Evolutionary conservation across 2,113 vertebrate species (phyloP).

Genomic region (Antechinus stuartii): DNA sequence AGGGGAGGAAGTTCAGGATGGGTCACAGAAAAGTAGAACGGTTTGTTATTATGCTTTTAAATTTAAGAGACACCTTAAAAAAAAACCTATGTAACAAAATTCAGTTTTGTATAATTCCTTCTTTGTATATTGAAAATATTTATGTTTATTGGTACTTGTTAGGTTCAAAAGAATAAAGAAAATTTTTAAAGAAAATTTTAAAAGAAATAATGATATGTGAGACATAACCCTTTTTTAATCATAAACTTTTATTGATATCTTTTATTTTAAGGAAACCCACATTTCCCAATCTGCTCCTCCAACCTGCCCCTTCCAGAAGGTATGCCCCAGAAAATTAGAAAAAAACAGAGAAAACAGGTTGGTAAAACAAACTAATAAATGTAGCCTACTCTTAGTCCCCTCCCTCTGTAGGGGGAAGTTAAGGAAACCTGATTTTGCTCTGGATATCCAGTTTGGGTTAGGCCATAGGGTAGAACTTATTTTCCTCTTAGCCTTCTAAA

Average conservation of each 20-base stretch:
- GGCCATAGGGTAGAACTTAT: background rate
- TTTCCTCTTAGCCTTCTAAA: background rate
- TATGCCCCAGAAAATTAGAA: background rate
- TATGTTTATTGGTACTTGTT: background rate
- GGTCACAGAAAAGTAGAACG: background rate
- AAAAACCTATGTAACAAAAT: background rate
- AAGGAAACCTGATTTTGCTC: background rate
- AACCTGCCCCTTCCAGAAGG: background rate
- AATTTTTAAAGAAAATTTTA: background rate
- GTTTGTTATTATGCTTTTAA: background rate
- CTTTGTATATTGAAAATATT: background rate
- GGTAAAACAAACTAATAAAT: background rate
- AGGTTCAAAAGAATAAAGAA: background rate
- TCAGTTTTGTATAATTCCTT: background rate
- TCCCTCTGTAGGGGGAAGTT: background rate
- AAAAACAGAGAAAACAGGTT: background rate
- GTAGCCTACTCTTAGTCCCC: background rate
- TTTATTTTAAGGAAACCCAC: background rate
- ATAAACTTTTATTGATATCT: background rate
- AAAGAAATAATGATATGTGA: background rate
- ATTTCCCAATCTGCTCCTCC: background rate
- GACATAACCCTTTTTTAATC: background rate
- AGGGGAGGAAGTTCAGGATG: background rate
- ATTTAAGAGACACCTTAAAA: background rate
- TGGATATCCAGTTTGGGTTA: conserved; percentile 11